These are phyloP conservation scores for Platypus cylindrus DNA, from an alignment of 2,888 invertebrate genomes.

Conservation along the genomic window DNA sequence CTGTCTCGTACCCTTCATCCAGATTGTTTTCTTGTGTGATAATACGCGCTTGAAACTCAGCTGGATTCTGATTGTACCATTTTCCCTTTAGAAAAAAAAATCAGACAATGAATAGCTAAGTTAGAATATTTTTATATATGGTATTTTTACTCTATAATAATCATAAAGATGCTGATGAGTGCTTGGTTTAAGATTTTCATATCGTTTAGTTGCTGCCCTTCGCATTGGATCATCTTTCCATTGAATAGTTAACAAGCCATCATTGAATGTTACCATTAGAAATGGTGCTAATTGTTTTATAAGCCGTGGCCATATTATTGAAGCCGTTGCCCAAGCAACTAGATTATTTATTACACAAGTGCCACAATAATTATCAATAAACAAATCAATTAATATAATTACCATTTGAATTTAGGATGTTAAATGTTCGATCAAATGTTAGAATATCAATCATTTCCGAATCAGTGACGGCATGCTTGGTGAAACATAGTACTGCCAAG, in stretches of 20 bases:
- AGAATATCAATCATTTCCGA: conserved; percentile 66
- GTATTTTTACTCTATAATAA: conserved; percentile 45
- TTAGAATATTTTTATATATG: neutral
- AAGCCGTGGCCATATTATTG: conserved; percentile 53
- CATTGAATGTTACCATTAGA: conserved; percentile 46
- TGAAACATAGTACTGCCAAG: conserved; percentile 58
- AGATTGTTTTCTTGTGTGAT: conserved; percentile 42
- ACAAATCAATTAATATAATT: too few species aligned
- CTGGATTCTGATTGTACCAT: conserved; percentile 44
- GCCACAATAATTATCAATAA: too few species aligned
- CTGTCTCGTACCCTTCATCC: conserved; percentile 32
- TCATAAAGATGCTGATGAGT: conserved; percentile 41
- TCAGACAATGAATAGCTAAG: neutral
- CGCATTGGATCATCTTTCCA: conserved; percentile 52
- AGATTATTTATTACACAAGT: conserved; percentile 15
- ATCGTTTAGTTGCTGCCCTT: conserved; percentile 49
- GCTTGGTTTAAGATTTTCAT: conserved; percentile 40
- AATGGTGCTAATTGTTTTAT: conserved; percentile 54
- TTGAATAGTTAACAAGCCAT: conserved; percentile 45
- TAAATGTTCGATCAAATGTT: conserved; percentile 50
- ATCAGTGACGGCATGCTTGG: conserved; percentile 67
- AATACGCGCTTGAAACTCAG: conserved; percentile 44
- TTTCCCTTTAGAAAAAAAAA: conserved; percentile 39
- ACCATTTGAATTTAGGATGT: too few species aligned
- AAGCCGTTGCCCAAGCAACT: conserved; percentile 61